Evolutionary conservation across 2,797 vertebrate genomes (phyloP).

Genomic region (Aselliscus stoliczkanus): DNA sequence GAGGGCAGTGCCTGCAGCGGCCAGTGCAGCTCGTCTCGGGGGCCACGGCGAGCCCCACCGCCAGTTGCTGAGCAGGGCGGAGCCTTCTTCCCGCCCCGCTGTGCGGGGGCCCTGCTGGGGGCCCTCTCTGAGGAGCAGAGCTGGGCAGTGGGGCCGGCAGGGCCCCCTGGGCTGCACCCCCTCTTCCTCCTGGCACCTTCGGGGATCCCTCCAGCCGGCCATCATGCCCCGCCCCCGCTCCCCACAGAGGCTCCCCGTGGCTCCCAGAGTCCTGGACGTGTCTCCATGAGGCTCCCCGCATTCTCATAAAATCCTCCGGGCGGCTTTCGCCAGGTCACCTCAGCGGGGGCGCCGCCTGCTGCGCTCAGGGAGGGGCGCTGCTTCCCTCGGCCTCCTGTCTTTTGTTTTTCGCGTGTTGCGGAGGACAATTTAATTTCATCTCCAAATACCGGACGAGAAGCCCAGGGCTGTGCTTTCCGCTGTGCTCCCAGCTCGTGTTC

Average conservation of each 20-base stretch:
- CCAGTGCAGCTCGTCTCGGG: no score
- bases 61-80: no score
- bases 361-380: no score
- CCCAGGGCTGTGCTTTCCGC: no score
- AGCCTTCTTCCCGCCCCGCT: not conserved
- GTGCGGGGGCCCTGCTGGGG: not conserved
- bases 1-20: not conserved
- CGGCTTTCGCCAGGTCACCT: no score
- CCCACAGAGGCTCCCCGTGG: no score
- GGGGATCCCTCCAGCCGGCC: not conserved
- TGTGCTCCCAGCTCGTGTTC: not conserved
- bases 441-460: not conserved
- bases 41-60: no score
- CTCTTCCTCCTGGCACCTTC: not conserved
- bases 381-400: not conserved
- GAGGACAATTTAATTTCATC: not conserved
- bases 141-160: not conserved
- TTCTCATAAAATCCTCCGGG: not conserved
- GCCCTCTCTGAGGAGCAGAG: not conserved
- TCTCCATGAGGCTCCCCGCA: not conserved
- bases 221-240: no score
- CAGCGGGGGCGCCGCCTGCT: no score
- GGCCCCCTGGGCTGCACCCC: rapidly evolving
- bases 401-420: not conserved
- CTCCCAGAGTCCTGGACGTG: not conserved